Evolutionary conservation across 2,113 vertebrate species (phyloP), one percentile per base, ranked within the genome.

Genomic region (Ctenomys sociabilis): DNA sequence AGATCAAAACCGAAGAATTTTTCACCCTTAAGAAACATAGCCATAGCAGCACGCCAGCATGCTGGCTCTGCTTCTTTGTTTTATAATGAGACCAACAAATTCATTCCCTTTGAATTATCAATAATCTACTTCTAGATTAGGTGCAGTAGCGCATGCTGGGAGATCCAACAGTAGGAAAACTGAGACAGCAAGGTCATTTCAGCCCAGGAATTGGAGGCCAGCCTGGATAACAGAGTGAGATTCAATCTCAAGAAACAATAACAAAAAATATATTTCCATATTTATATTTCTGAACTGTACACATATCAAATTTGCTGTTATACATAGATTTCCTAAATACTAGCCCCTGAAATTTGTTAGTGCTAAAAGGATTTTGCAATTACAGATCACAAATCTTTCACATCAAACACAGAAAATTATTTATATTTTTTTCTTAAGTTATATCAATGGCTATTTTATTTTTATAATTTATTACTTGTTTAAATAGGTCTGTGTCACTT

Each of bases 301-400:
- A 72, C 5, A 85, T 30, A 30, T 7, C 49, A 64, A 86, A 64
- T 78, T 28, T 85, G 32, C 57, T 86, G 22, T 30, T 49, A 68
- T 30, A 70, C 21, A 45, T 6, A 49, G 6, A 78, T 77, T 80
- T 88, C 37, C 26, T 59, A 92, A 81, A n/a, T 61, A 49, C n/a
- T 90, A 81, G 63, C 70, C 64, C 85, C 72, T 75, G 12, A 93
- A 88, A 52, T 66, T 3, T 68, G 26, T 83, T 59, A 70, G 30
- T 37, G 35, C 63, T 59, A 91, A 84, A 90, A 85, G 72, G 35
- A 92, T 88, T 96, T 96, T 82, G 66, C 64, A 14, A 77, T 91
- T 89, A 68, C 45, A 86, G 68, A 87, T 19, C 92, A 82, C 0
- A 85, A 91, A 78, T 32, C 13, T 92, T 88, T 85, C 66, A 64